These are phyloP conservation scores for Rotaria magnacalcarata DNA, from an alignment of 2,888 invertebrate species.

Conservation along the genomic window DNA sequence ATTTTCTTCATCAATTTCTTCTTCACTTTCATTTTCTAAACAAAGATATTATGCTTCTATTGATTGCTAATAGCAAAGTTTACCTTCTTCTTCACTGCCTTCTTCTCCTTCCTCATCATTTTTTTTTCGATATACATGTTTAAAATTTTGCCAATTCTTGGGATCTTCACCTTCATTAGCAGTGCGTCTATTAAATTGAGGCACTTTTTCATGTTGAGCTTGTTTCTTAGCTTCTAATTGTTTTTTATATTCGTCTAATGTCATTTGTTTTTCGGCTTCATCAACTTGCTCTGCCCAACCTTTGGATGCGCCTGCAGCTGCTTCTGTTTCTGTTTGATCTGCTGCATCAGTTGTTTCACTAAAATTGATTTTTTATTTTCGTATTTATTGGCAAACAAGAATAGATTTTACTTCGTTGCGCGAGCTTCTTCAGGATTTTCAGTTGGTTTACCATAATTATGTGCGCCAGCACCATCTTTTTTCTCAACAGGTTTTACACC, in stretches of 20 bases:
- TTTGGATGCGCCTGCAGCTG: not conserved
- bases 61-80: no score
- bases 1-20: slow-evolving; percentile 40
- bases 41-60: no score
- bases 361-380: not conserved
- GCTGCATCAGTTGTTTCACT: slow-evolving; percentile 6
- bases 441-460: slow-evolving; percentile 41
- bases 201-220: not conserved
- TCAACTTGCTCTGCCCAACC: slow-evolving; percentile 36
- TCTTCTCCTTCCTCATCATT: slow-evolving; percentile 41
- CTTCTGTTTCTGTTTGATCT: not conserved
- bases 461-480: slow-evolving; percentile 44
- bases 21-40: slow-evolving; percentile 38
- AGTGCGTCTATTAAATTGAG: slow-evolving; percentile 40
- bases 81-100: slow-evolving; percentile 4
- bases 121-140: slow-evolving; percentile 9
- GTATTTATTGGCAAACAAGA: no score
- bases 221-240: slow-evolving; percentile 32
- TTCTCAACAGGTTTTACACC: slow-evolving; percentile 43
- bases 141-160: slow-evolving; percentile 29
- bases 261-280: slow-evolving; percentile 30
- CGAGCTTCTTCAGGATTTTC: not conserved
- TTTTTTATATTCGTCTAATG: slow-evolving; percentile 44
- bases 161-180: slow-evolving; percentile 43
- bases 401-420: not conserved